A percentile compares a stretch with the other conserved stretches of the same genome.
These are phyloP conservation scores for Scaptomyza polygonia DNA, from an alignment of 2,888 invertebrate species.

Conservation along the genomic window DNA sequence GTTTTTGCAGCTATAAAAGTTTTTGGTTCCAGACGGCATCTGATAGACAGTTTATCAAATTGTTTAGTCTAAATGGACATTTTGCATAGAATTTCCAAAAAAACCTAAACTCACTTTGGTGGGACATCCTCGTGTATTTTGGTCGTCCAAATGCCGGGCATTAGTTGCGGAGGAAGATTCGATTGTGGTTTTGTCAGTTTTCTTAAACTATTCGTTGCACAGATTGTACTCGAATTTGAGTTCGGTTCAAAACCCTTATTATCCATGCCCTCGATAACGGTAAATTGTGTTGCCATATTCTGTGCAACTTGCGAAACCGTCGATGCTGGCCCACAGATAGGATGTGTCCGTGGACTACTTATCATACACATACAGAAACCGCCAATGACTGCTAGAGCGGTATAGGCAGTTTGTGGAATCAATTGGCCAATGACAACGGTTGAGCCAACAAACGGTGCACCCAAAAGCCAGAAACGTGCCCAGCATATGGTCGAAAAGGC, in stretches of 20 bases:
- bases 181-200: constrained; percentile 79
- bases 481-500: constrained; percentile 84
- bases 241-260: constrained; percentile 71
- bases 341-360: constrained; percentile 83
- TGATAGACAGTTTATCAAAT: constrained; percentile 46
- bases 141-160: constrained; percentile 84
- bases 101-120: constrained; percentile 34
- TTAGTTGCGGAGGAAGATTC: constrained; percentile 84
- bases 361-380: constrained; percentile 82
- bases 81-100: background rate
- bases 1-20: constrained; percentile 47
- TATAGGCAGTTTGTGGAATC: constrained; percentile 83
- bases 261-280: constrained; percentile 72
- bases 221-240: constrained; percentile 49
- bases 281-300: constrained; percentile 67
- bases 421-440: constrained; percentile 83
- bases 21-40: constrained; percentile 10
- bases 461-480: constrained; percentile 84
- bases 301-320: constrained; percentile 55
- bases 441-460: constrained; percentile 84
- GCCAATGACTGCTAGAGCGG: constrained; percentile 82
- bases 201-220: constrained; percentile 66
- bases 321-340: constrained; percentile 43
- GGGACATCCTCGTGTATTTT: constrained; percentile 80
- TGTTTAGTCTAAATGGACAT: constrained; percentile 26